A percentile compares a stretch with the other conserved stretches of the same genome.
Conservation (phyloP, 2,888 invertebrate species). For the Dasysyrphus albostriatus region DNA sequence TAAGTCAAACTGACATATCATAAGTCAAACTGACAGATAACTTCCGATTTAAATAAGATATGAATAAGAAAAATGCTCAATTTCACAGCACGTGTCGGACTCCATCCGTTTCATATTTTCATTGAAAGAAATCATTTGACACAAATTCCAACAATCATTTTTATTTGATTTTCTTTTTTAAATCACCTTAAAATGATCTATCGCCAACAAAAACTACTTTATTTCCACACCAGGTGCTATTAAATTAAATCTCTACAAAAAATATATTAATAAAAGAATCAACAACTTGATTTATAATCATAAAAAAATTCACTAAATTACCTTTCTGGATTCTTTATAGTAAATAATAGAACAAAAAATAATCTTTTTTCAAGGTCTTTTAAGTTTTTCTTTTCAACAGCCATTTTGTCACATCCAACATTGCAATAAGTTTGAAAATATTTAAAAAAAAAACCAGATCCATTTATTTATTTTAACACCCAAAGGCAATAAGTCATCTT, state of each 20-base stretch:
- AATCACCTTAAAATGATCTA: background rate
- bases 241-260: background rate
- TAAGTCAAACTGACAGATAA: too few relatives aligned
- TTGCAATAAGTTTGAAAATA: background rate
- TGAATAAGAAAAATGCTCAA: too few relatives aligned
- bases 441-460: background rate
- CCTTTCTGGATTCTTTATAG: background rate
- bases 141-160: background rate
- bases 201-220: background rate
- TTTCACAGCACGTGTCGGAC: too few relatives aligned
- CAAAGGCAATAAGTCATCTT: conserved; percentile 26
- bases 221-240: conserved; percentile 14
- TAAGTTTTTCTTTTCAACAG: background rate
- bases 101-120: background rate
- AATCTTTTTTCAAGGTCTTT: conserved; percentile 11
- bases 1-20: too few relatives aligned
- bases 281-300: conserved; percentile 1
- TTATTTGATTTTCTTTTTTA: too few relatives aligned
- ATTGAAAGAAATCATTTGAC: background rate
- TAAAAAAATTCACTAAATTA: conserved; percentile 6
- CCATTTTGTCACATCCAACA: conserved; percentile 14
- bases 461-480: conserved; percentile 13
- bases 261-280: background rate
- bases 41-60: too few relatives aligned
- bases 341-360: background rate